Base-by-base conservation (phyloP, 2,888 invertebrate genomes). In the Drosophila putrida region DNA sequence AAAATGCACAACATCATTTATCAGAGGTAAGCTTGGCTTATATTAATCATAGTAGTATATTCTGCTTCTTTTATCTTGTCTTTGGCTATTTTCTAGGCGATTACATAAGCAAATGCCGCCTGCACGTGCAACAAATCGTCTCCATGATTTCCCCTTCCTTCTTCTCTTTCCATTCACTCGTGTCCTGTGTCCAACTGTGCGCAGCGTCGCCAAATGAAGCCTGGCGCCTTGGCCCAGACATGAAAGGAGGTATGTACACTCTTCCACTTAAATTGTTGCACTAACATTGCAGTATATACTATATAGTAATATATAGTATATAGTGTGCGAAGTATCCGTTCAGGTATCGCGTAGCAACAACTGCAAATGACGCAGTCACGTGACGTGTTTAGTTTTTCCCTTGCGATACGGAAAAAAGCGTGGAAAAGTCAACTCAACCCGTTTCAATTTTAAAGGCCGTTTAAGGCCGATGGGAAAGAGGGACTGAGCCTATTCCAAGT, bases 291-390 rank as follows among this genome's bases (percentile, higher is more conserved):
- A 15, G 31, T 47, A 13, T 33, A 47, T 33, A 8, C 36, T 43
- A 41, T 25, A 47, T 41, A 28, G 10, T 49, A 28, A 10, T 49
- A 62, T 43, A 49, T 47, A 49, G 47, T 49, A 49, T 49, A 54
- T 33, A 50, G 51, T 58, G 44, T 44, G 71, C 49, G 43, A 60
- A 70, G 49, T 60, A 44, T 47, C 55, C 58, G 54, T 10, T 9
- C 67, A 62, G 73, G 61, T 78, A 77, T 77, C 63, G 60, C 71
- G 66, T 68, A 60, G 55, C 71, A 78, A 73, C 69, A 80, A 78
- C 78, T 79, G 81, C 74, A 80, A 80, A 71, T 80, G 79, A 77
- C 78, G 78, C 79, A 84, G 73, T 82, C 63, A 71, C 73, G 80
- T 79, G 71, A 71, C 72, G 68, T 84, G 82, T 64, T 81, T 74